phyloP scores from a whole-genome alignment of 2,888 invertebrate species.

The Entomobrya multifasciata region DNA sequence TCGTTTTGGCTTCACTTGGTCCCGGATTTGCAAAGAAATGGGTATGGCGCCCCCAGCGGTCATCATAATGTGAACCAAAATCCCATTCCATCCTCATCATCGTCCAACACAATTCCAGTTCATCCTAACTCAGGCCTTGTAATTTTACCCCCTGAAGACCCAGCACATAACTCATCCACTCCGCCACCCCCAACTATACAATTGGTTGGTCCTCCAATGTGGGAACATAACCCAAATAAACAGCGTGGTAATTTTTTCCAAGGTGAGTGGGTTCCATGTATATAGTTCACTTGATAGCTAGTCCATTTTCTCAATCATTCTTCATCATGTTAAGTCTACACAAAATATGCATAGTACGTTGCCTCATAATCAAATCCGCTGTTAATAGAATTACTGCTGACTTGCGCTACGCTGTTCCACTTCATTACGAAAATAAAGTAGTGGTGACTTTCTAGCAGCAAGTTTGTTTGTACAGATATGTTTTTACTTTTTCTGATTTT shows the following conservation, averaged over 20 bases:
- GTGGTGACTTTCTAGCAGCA: not conserved
- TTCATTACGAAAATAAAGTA: too few relatives aligned
- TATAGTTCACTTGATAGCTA: too few relatives aligned
- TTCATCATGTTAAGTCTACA: too few relatives aligned
- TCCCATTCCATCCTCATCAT: constrained; percentile 69
- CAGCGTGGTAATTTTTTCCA: constrained; percentile 74
- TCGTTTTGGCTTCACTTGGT: constrained; percentile 98
- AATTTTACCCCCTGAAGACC: constrained; percentile 75
- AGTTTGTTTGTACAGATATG: not conserved
- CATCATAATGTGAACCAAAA: constrained; percentile 75
- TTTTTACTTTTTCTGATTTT: constrained; percentile 32
- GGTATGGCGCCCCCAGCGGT: constrained; percentile 80
- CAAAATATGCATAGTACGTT: constrained; percentile 28
- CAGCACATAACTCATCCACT: constrained; percentile 76
- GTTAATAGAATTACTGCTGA: constrained; percentile 34
- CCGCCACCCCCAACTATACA: constrained; percentile 79
- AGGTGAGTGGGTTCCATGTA: constrained; percentile 66
- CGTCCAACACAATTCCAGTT: constrained; percentile 59
- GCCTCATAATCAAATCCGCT: constrained; percentile 11
- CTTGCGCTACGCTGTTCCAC: too few relatives aligned
- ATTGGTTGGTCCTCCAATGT: constrained; percentile 78
- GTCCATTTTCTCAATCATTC: not conserved
- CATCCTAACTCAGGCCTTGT: constrained; percentile 76
- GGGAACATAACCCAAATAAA: constrained; percentile 79
- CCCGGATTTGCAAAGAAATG: constrained; percentile 85